Conservation (phyloP, 2,888 invertebrate genomes). For the Diaperis boleti region DNA sequence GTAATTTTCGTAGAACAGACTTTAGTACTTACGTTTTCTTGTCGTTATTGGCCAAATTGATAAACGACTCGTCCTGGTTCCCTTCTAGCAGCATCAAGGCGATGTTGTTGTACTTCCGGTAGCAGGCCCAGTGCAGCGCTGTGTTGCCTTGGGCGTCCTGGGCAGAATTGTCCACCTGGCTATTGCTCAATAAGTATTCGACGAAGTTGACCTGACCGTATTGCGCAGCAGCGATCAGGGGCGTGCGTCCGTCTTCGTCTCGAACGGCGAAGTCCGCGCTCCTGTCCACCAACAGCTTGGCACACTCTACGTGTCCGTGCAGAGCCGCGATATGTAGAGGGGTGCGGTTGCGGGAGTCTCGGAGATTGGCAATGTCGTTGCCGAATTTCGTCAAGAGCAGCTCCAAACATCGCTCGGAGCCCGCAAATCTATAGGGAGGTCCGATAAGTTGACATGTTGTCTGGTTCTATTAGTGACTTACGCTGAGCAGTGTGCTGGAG, state of each 20-base stretch:
- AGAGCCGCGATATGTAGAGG: slow-evolving; percentile 73
- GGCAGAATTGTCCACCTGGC: slow-evolving; percentile 68
- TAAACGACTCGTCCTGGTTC: slow-evolving; percentile 63
- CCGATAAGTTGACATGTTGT: too few species aligned
- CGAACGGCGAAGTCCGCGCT: slow-evolving; percentile 68
- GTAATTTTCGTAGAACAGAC: slow-evolving; percentile 1
- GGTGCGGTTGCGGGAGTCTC: slow-evolving; percentile 68
- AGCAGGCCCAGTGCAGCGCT: slow-evolving; percentile 74
- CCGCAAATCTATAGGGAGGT: slow-evolving; percentile 67
- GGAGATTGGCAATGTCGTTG: slow-evolving; percentile 64
- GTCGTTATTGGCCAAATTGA: slow-evolving; percentile 70
- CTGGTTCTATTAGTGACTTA: slow-evolving; percentile 60
- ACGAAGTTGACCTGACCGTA: slow-evolving; percentile 70
- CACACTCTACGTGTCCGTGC: slow-evolving; percentile 70
- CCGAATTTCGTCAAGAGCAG: slow-evolving; percentile 61
- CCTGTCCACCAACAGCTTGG: slow-evolving; percentile 68
- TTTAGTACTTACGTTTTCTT: slow-evolving; percentile 67
- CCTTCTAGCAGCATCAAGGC: slow-evolving; percentile 71
- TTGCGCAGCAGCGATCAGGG: slow-evolving; percentile 71
- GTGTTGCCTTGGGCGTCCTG: slow-evolving; percentile 71
- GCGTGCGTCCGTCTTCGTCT: slow-evolving; percentile 70
- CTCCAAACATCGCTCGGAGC: slow-evolving; percentile 71
- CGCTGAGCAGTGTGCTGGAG: slow-evolving; percentile 75
- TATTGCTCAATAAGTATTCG: slow-evolving; percentile 69
- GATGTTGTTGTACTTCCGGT: slow-evolving; percentile 69